These are phyloP conservation scores for Daphoenositta chrysoptera DNA, from an alignment of 2,113 vertebrate genomes.

Conservation along the genomic window DNA sequence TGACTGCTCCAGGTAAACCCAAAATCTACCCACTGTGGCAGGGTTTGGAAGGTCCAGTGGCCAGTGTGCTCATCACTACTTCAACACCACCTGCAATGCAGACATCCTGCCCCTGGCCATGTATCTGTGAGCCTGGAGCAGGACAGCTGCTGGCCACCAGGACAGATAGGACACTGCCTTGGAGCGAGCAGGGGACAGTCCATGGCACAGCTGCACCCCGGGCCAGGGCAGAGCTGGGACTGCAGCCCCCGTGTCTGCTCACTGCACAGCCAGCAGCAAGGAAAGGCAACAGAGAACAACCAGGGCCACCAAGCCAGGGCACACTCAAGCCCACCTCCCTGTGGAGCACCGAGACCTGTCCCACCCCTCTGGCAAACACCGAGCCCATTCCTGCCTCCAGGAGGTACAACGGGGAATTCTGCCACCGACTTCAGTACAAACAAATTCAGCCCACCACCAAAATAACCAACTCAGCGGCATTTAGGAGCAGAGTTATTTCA, in stretches of 20 bases:
- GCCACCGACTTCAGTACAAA: neutral
- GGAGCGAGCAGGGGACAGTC: neutral
- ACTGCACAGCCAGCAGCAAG: neutral
- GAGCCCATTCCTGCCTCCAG: neutral
- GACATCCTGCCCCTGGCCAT: neutral
- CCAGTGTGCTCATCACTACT: neutral
- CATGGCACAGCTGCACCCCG: neutral
- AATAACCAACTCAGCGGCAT: neutral
- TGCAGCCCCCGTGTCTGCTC: accelerated
- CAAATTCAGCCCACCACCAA: neutral
- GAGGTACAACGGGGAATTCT: neutral
- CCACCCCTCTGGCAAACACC: neutral
- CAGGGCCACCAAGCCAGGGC: accelerated
- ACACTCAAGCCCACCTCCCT: neutral
- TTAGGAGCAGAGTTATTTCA: conserved; percentile 22
- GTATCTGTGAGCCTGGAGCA: neutral
- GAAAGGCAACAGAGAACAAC: neutral
- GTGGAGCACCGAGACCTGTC: neutral
- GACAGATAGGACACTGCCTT: accelerated
- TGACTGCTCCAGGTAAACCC: neutral
- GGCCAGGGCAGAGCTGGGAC: neutral
- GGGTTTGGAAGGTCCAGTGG: neutral
- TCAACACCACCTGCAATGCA: neutral
- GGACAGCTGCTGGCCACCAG: neutral
- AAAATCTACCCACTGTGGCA: accelerated